A percentile compares a stretch with the other conserved stretches of the same genome.
Conservation (phyloP, 2,113 vertebrate genomes). For the Myanophis thanlyinensis region DNA sequence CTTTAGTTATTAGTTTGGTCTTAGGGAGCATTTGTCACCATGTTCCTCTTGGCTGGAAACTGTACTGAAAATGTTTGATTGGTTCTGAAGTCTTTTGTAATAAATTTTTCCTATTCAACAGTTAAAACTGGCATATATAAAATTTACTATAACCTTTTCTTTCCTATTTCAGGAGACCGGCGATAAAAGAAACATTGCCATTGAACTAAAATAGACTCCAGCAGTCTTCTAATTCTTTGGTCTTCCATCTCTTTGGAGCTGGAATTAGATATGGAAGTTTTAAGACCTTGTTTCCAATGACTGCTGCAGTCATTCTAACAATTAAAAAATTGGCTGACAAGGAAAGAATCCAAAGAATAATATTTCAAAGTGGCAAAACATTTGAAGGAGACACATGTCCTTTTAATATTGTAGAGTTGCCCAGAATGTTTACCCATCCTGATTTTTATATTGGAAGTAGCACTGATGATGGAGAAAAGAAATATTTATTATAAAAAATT, state of each 20-base stretch:
- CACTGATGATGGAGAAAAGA: neutral
- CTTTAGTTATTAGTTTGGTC: constrained; percentile 58
- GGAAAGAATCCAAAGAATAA: constrained; percentile 54
- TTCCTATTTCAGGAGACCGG: constrained; percentile 19
- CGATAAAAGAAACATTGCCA: constrained; percentile 41
- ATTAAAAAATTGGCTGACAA: constrained; percentile 57
- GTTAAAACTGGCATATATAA: constrained; percentile 9
- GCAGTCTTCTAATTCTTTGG: neutral
- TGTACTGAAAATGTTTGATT: constrained; percentile 16
- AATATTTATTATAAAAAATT: neutral
- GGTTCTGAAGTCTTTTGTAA: constrained; percentile 50
- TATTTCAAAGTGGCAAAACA: constrained; percentile 16
- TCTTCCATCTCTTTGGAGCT: constrained; percentile 1
- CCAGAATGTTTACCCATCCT: neutral
- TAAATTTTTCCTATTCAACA: constrained; percentile 41
- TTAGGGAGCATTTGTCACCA: constrained; percentile 45
- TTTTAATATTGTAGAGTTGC: neutral
- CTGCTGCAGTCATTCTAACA: constrained; percentile 46
- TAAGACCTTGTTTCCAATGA: constrained; percentile 47
- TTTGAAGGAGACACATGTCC: constrained; percentile 42
- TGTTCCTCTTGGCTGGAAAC: constrained; percentile 44
- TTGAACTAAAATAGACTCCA: constrained; percentile 37
- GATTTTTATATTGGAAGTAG: neutral
- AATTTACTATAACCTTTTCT: neutral
- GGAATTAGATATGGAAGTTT: constrained; percentile 53